A percentile compares a stretch with the other conserved stretches of the same genome.
phyloP scores from a whole-genome alignment of 2,888 invertebrate species.

The Caenorhabditis imperialis region DNA sequence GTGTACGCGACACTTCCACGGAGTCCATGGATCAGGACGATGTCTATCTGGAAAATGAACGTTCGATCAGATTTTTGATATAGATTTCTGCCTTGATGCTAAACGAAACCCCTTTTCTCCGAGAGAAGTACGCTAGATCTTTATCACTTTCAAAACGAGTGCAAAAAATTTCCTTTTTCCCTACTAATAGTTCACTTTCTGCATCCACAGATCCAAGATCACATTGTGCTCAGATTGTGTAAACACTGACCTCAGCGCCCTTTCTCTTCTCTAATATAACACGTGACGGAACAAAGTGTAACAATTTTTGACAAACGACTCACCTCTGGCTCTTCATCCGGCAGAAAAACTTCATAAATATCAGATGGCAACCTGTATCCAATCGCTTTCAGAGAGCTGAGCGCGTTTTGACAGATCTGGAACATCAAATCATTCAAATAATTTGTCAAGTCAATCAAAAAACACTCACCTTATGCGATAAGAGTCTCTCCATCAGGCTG shows the following conservation, averaged over 20 bases:
- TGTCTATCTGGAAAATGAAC: slow-evolving; percentile 59
- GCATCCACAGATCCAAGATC: slow-evolving; percentile 3
- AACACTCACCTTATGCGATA: slow-evolving; percentile 67
- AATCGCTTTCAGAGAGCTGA: slow-evolving; percentile 60
- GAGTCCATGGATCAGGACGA: slow-evolving; percentile 74
- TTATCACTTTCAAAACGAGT: no score
- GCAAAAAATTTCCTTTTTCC: no score
- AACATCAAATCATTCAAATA: no score
- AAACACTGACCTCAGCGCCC: no score
- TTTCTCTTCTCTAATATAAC: no score
- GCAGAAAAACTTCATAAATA: slow-evolving; percentile 70
- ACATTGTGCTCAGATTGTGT: slow-evolving; percentile 50
- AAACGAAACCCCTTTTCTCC: no score
- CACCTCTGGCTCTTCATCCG: slow-evolving; percentile 56
- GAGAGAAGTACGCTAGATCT: no score
- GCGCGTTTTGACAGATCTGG: slow-evolving; percentile 69
- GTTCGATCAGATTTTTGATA: neutral
- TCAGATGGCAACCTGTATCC: slow-evolving; percentile 61
- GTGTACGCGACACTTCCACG: slow-evolving; percentile 73
- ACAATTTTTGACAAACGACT: no score
- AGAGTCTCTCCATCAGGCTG: slow-evolving; percentile 63
- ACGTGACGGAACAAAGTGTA: no score
- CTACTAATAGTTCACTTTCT: neutral
- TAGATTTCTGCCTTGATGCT: no score
- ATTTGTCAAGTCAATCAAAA: neutral